A percentile compares a stretch with the other conserved stretches of the same genome.
Evolutionary conservation across 2,888 invertebrate genomes (phyloP).

Genomic region (Chalcis sispes): DNA sequence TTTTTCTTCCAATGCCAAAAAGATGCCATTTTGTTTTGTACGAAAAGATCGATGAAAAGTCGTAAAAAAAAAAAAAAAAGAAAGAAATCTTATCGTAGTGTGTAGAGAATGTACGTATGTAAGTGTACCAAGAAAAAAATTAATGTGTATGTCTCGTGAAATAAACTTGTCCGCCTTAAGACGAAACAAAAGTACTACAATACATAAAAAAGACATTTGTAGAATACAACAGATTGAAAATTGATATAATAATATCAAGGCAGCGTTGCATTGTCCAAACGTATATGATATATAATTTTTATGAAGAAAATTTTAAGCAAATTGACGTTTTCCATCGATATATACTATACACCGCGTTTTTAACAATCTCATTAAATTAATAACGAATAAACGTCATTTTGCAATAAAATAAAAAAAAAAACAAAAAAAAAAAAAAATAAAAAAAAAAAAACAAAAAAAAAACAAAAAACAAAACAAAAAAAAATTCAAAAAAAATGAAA

Average conservation of each 20-base stretch:
- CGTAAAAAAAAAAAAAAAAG: conserved; percentile 67
- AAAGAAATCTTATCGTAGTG: conserved; percentile 57
- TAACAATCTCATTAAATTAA: conserved; percentile 1
- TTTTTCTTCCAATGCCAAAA: conserved; percentile 76
- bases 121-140: conserved; percentile 67
- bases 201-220: conserved; percentile 68
- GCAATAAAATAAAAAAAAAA: conserved; percentile 19
- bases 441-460: too few relatives aligned
- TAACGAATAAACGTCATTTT: conserved; percentile 31
- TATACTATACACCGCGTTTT: conserved; percentile 2
- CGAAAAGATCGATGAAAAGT: conserved; percentile 69
- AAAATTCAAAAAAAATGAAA: too few relatives aligned
- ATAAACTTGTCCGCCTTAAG: conserved; percentile 74
- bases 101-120: conserved; percentile 67
- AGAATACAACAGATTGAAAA: conserved; percentile 64
- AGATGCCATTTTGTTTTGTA: conserved; percentile 75
- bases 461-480: too few relatives aligned
- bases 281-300: conserved; percentile 53
- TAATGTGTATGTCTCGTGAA: conserved; percentile 72
- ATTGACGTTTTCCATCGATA: conserved; percentile 31
- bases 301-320: conserved; percentile 33
- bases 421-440: too few relatives aligned
- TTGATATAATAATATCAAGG: conserved; percentile 64
- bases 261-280: conserved; percentile 65
- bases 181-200: conserved; percentile 70